Evolutionary conservation across 2,797 vertebrate genomes (phyloP), one percentile per base, ranked within the genome.

Genomic region (Etheostoma perlongum): DNA sequence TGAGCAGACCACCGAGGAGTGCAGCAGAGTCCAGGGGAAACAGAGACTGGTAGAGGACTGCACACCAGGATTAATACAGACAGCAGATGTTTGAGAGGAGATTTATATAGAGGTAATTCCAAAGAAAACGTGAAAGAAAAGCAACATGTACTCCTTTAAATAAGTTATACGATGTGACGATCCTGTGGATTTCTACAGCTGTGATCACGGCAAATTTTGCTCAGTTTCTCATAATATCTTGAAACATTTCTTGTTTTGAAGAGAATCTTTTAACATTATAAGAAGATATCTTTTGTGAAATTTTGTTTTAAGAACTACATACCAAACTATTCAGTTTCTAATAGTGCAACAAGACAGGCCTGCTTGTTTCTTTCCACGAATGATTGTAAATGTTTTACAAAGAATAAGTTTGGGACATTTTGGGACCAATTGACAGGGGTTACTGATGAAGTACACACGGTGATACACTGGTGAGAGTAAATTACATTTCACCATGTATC

Each of bases 1-100:
- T 0, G 13, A 62, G 19, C 21, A 61, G 69, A 78, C 75, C 74
- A 80, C 58, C 60, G 9, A 47, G 69, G 59, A 59, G 40, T 9
- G 40, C 40, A 9, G 52, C 53, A 15, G 11, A 67, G 51, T 62
- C 59, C 74, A 72, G 52, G 33, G 73, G 55, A 83, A 73, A 83
- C 55, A 85, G 11, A 51, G 18, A 15, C 44, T 11, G 36, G 36
- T 40, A 11, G 53, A 64, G 5, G 2, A 46, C 36, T 58, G 21
- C 46, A 27, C 47, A 65, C 25, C 30, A 44, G 27, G 62, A 23
- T 25, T 1, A 4, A 55, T 6, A 7, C 14, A 44, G n/a, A 64
- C 40, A 42, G 63, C 16, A 21, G 30, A 73, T 1, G 40, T 53
- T 46, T 49, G 52, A 15, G 4, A 53, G 36, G 2, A 9, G 13